Evolutionary conservation across 1,140 invertebrate species (phyloP), one percentile per base, ranked within the genome.

Genomic region (Eubasilissa regina): DNA sequence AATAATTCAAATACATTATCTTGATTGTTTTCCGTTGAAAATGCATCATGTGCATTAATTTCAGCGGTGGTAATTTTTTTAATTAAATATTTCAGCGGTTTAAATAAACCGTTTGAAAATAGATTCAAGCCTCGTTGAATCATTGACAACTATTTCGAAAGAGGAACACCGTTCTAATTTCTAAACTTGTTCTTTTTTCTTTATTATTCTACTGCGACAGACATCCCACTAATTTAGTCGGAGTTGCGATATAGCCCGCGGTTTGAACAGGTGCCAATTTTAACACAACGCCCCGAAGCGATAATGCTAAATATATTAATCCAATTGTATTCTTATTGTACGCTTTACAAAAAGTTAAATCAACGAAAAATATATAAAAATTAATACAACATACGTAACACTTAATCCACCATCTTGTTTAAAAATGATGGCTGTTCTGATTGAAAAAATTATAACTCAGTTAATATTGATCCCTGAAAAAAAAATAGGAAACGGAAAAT

Each of bases 301-400:
- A 77, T 60, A 77, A 77, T 77, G 75, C 75, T 77, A 77, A 43
- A 77, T 77, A 51, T 77, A 64, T 66, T 64, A 76, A 64, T 76
- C 25, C 13, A 47, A 3, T 13, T 51, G 62, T 66, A 11, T 15
- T 56, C 53, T 6, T 35, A 35, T 35, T 35, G 25, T 6, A 35
- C 25, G 25, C 25, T 35, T 13, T 8, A 1, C 48, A 15, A 1
- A 15, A 12, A 51, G n/a, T 51, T n/a, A n/a, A n/a, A 15, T 8
- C 48, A 35, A 13, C 3, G n/a, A 4, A 51, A 51, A 51, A 51
- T 0, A 51, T 13, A 62, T 9, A 62, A 62, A 62, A 62, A 21
- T 62, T 11, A 62, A 62, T 6, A 15, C 35, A 15, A 35, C 25
- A 35, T 35, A 35, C 25, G 25, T 35, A 35, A 35, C 6, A 35